Percentiles rank a stretch among this genome's conserved stretches.
Evolutionary conservation across 2,797 vertebrate species (phyloP).

Genomic region (Lophius americanus): DNA sequence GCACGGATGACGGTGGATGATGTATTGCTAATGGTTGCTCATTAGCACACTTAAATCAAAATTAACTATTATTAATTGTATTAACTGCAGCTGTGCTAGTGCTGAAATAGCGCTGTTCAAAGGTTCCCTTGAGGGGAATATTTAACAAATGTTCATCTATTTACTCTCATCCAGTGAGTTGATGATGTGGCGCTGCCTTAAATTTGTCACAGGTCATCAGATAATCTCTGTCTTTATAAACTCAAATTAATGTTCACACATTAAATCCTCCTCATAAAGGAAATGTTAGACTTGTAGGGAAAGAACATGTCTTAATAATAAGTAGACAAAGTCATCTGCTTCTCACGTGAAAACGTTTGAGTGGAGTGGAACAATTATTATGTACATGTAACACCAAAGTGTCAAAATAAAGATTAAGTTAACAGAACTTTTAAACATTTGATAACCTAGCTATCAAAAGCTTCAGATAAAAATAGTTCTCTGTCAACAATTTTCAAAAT

Average conservation of each 20-base stretch:
- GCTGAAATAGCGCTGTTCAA: slow-evolving; percentile 29
- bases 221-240: not conserved
- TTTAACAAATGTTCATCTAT: not conserved
- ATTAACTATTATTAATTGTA: slow-evolving; percentile 51
- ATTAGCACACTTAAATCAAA: slow-evolving; percentile 52
- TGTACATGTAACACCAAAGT: too few species aligned
- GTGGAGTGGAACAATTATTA: too few species aligned
- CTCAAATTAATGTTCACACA: not conserved
- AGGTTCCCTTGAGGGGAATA: slow-evolving; percentile 21
- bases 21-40: slow-evolving; percentile 23
- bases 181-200: too few species aligned
- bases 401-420: too few species aligned
- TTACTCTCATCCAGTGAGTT: not conserved
- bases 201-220: slow-evolving; percentile 2
- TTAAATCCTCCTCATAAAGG: not conserved
- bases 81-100: slow-evolving; percentile 51
- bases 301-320: not conserved
- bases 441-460: too few species aligned
- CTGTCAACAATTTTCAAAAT: too few species aligned
- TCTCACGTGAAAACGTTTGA: too few species aligned
- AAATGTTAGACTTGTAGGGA: not conserved
- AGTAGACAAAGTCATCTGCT: not conserved
- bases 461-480: too few species aligned
- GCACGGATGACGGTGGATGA: slow-evolving; percentile 30
- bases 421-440: too few species aligned